These are phyloP conservation scores for Glossosoma conforme DNA, from an alignment of 1,140 invertebrate species.

Conservation along the genomic window DNA sequence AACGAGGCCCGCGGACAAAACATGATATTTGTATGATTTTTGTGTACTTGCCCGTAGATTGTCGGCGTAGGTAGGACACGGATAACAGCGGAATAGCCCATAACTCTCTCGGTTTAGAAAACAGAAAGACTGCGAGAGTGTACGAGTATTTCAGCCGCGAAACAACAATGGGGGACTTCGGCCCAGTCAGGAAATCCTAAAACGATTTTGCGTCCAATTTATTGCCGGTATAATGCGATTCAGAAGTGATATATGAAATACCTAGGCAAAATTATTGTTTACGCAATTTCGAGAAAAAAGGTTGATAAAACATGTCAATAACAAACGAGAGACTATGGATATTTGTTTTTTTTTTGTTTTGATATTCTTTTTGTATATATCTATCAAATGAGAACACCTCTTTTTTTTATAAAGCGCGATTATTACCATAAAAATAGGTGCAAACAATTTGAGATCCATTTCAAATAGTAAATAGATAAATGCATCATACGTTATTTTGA, in stretches of 20 bases:
- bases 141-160: constrained; percentile 8
- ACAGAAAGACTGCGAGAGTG: constrained; percentile 11
- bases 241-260: constrained; percentile 19
- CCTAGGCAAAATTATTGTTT: constrained; percentile 10
- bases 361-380: too few relatives aligned
- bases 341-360: too few relatives aligned
- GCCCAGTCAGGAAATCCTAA: constrained; percentile 25
- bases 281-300: too few relatives aligned
- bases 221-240: constrained; percentile 26
- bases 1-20: background rate
- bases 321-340: background rate
- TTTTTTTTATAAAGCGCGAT: too few relatives aligned
- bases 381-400: too few relatives aligned
- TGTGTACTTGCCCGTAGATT: constrained; percentile 3
- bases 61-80: constrained; percentile 10
- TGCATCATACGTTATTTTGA: too few relatives aligned
- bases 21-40: background rate
- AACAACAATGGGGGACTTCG: constrained; percentile 16
- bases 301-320: too few relatives aligned
- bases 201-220: constrained; percentile 24
- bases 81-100: constrained; percentile 11
- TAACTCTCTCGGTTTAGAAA: constrained; percentile 14
- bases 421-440: too few relatives aligned
- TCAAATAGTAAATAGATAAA: too few relatives aligned
- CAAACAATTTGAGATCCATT: too few relatives aligned